A percentile compares a stretch with the other conserved stretches of the same genome.
Conservation (phyloP, 2,797 vertebrate species). For the Danio albolineatus region DNA sequence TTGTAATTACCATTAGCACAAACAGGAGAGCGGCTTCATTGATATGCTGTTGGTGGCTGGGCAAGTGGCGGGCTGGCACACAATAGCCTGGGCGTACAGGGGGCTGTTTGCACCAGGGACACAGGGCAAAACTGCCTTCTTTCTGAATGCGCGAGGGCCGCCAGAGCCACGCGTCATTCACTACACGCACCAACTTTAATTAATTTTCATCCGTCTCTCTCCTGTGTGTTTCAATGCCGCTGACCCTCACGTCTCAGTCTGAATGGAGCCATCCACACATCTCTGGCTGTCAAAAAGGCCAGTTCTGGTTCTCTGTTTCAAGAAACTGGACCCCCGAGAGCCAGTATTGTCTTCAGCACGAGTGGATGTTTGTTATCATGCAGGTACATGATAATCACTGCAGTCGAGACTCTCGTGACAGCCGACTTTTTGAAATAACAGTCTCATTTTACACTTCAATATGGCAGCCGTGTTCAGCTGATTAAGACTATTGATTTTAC, state of each 20-base stretch:
- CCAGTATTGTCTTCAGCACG: slow-evolving; percentile 63
- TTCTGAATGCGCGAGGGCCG: slow-evolving; percentile 89
- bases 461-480: slow-evolving; percentile 56
- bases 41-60: slow-evolving; percentile 90
- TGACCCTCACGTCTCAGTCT: slow-evolving; percentile 77
- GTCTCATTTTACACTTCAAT: slow-evolving; percentile 58
- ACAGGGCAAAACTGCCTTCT: slow-evolving; percentile 88
- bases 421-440: slow-evolving; percentile 60
- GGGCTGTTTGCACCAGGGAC: slow-evolving; percentile 76
- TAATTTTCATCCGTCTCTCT: slow-evolving; percentile 97
- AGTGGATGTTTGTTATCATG: slow-evolving; percentile 18
- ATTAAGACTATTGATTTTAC: slow-evolving; percentile 67
- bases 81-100: slow-evolving; percentile 85
- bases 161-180: slow-evolving; percentile 91
- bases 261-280: slow-evolving; percentile 75
- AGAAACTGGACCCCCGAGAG: slow-evolving; percentile 64
- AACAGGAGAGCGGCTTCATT: slow-evolving; percentile 93
- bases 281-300: slow-evolving; percentile 70
- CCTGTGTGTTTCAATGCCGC: slow-evolving; percentile 77
- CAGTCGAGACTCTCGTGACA: slow-evolving; percentile 39
- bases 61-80: slow-evolving; percentile 85
- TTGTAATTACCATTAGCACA: slow-evolving; percentile 97
- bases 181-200: slow-evolving; percentile 95
- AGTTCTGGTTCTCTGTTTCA: slow-evolving; percentile 57
- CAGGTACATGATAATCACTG: slow-evolving; percentile 54